Evolutionary conservation across 2,113 vertebrate species (phyloP), one percentile per base, ranked within the genome.

Genomic region (Amazona vittata): DNA sequence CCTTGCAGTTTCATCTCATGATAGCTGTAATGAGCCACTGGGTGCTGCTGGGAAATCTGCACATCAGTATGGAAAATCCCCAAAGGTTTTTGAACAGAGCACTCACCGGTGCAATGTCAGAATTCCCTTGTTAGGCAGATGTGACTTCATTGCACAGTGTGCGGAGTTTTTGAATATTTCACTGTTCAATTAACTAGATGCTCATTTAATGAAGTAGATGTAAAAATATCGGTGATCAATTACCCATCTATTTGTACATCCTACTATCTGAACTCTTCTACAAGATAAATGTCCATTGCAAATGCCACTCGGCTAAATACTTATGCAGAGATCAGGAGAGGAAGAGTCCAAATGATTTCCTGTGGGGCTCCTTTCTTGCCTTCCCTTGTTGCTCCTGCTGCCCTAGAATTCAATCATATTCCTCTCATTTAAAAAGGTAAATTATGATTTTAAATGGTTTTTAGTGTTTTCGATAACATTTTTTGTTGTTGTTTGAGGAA

Each of bases 281-380:
- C 44, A 77, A 76, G 63, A 83, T 59, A 69, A 83, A 89, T 78
- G 44, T 84, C 60, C 25, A 69, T 24, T 0, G 0, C 52, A 73
- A 49, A 77, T 70, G 25, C 41, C 43, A 65, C 67, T 91, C 0
- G 0, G 21, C 64, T 96, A 75, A 95, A 86, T 93, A 92, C 86
- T 94, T 96, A 69, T 80, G 35, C 33, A 77, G 91, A 47, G 10
- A 74, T 89, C 63, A 87, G 59, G 73, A 93, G 80, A 93, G 31
- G 50, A 11, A 93, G 43, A 85, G n/a, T 79, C 41, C 71, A 87
- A 71, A 83, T 89, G 21, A 80, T 89, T 96, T 93, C 69, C 83
- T 96, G 22, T 92, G 57, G 28, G 75, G 9, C 37, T 94, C 37
- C 31, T 79, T 52, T 90, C 49, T 71, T 93, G 73, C n/a, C 21